phyloP scores from a whole-genome alignment of 2,888 invertebrate species.

The Drepanosiphum platanoidis region DNA sequence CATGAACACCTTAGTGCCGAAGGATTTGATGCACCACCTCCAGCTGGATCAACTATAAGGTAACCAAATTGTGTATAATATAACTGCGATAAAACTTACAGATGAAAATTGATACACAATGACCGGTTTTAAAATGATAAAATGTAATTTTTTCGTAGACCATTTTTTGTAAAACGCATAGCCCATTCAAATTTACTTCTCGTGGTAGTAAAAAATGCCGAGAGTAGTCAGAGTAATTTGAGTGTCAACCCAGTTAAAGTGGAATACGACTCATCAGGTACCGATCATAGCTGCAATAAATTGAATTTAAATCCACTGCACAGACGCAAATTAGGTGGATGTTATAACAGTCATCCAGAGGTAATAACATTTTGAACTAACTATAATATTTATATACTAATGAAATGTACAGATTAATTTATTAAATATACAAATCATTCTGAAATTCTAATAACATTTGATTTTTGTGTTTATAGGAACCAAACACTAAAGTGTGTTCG shows the following conservation, averaged over 20 bases:
- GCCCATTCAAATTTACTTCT: slow-evolving; percentile 82
- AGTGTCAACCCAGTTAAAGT: slow-evolving; percentile 70
- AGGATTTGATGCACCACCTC: slow-evolving; percentile 66
- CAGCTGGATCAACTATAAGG: slow-evolving; percentile 67
- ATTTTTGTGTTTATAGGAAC: slow-evolving; percentile 46
- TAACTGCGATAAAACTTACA: neutral
- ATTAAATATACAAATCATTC: neutral
- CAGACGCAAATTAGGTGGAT: slow-evolving; percentile 77
- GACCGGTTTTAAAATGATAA: neutral
- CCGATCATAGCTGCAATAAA: slow-evolving; percentile 74
- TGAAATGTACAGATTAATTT: neutral
- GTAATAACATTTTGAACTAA: slow-evolving; percentile 67
- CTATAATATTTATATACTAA: slow-evolving; percentile 2
- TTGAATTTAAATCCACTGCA: slow-evolving; percentile 76
- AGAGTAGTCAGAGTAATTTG: slow-evolving; percentile 69
- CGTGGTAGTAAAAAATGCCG: slow-evolving; percentile 75
- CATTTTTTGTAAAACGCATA: slow-evolving; percentile 78
- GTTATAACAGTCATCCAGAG: slow-evolving; percentile 80
- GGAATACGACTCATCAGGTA: slow-evolving; percentile 66
- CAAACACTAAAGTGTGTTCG: slow-evolving; percentile 56
- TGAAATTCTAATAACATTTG: slow-evolving; percentile 4
- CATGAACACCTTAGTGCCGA: slow-evolving; percentile 63
- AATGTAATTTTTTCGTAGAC: slow-evolving; percentile 66
- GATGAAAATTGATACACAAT: neutral
- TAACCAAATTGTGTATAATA: neutral